Percentiles rank a stretch among this genome's conserved stretches.
phyloP scores from a whole-genome alignment of 2,888 invertebrate genomes.

The Aphidoletes aphidimyza region DNA sequence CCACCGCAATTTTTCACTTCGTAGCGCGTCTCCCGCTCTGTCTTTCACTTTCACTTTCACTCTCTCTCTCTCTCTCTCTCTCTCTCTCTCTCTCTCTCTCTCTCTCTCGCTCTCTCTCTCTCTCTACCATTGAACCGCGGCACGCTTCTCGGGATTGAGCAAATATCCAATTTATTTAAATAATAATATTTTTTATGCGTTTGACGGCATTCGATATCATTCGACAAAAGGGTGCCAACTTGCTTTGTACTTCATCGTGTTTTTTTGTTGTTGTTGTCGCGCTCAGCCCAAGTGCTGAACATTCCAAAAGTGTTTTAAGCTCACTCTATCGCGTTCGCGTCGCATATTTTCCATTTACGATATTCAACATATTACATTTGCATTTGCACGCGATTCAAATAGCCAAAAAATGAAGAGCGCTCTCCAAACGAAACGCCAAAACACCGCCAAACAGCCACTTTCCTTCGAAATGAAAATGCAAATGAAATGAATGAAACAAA shows the following conservation, averaged over 20 bases:
- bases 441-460: conserved; percentile 27
- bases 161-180: conserved; percentile 49
- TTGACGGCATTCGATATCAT: conserved; percentile 45
- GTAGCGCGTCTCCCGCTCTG: neutral
- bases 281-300: neutral
- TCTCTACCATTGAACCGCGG: neutral
- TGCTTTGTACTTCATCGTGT: neutral
- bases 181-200: conserved; percentile 41
- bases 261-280: too few relatives aligned
- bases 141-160: neutral
- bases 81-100: too few relatives aligned
- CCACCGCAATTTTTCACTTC: conserved; percentile 34
- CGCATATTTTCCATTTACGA: neutral
- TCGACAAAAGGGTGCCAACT: conserved; percentile 34
- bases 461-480: conserved; percentile 23
- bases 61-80: too few relatives aligned
- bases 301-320: conserved; percentile 45
- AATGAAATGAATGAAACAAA: conserved; percentile 49
- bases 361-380: conserved; percentile 26
- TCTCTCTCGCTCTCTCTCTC: too few relatives aligned
- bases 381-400: conserved; percentile 13
- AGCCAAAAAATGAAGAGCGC: neutral
- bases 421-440: neutral
- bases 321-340: neutral
- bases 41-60: too few relatives aligned